Conservation (phyloP, 2,888 invertebrate species). For the Dioctria rufipes region DNA sequence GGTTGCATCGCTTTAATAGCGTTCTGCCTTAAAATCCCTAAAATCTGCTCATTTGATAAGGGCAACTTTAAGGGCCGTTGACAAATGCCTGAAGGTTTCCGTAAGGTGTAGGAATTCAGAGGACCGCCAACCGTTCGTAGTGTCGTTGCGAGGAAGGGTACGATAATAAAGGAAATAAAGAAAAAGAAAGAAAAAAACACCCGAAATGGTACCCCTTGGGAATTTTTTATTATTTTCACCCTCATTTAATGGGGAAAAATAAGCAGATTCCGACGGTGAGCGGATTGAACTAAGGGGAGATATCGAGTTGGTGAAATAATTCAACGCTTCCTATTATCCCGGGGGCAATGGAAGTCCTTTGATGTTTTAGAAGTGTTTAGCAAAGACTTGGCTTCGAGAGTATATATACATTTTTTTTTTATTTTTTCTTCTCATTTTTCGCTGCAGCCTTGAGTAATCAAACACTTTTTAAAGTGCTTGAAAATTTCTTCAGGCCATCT, state of each 20-base stretch:
- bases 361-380: constrained; percentile 52
- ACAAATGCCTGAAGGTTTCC: background rate
- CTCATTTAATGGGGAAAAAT: constrained; percentile 30
- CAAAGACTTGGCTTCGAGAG: constrained; percentile 47
- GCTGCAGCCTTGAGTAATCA: constrained; percentile 45
- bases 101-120: background rate
- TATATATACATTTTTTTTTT: background rate
- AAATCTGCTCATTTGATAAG: background rate
- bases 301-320: constrained; percentile 42
- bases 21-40: background rate
- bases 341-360: constrained; percentile 46
- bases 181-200: background rate
- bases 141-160: background rate
- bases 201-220: constrained; percentile 25
- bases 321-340: constrained; percentile 50
- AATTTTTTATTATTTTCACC: constrained; percentile 46
- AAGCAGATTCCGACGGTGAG: constrained; percentile 34
- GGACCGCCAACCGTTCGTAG: background rate
- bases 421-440: constrained; percentile 9
- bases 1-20: constrained; percentile 38
- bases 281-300: constrained; percentile 18
- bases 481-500: constrained; percentile 35
- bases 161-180: background rate
- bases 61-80: constrained; percentile 14
- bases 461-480: constrained; percentile 44